Conservation (phyloP, 1,140 invertebrate genomes). For the Trichonephila inaurata region DNA sequence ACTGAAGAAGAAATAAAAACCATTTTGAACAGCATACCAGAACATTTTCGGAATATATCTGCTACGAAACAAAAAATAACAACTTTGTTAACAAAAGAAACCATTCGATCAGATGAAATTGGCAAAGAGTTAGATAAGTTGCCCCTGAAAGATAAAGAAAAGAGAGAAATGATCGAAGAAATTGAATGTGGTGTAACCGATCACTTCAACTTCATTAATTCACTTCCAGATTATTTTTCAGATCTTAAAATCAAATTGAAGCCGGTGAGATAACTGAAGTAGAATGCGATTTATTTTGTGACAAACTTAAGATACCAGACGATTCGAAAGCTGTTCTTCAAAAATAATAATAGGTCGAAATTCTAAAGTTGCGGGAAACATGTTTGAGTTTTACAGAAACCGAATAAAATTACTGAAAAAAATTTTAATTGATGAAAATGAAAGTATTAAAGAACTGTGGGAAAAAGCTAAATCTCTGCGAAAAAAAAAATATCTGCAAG, state of each 20-base stretch:
- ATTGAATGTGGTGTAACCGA: neutral
- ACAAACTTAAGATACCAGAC: neutral
- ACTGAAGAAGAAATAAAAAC: neutral
- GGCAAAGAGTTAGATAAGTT: neutral
- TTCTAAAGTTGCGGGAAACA: neutral
- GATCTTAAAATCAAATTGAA: neutral
- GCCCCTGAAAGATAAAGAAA: neutral
- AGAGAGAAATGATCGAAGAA: neutral
- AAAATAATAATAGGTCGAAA: neutral
- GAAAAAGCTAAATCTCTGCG: slow-evolving; percentile 11
- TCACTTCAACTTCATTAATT: neutral
- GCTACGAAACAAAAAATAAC: neutral
- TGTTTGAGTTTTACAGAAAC: neutral
- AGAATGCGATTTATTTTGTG: neutral
- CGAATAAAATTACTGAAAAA: slow-evolving; percentile 36
- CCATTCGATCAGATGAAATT: neutral
- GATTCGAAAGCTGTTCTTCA: neutral
- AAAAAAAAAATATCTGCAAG: neutral
- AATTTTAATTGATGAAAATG: slow-evolving; percentile 59
- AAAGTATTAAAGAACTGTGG: slow-evolving; percentile 1
- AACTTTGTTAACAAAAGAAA: neutral
- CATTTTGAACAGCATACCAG: neutral
- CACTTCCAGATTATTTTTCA: neutral
- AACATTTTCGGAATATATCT: neutral
- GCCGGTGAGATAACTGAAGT: neutral